Evolutionary conservation across 2,113 vertebrate species (phyloP).

Genomic region (Scatophagus argus): DNA sequence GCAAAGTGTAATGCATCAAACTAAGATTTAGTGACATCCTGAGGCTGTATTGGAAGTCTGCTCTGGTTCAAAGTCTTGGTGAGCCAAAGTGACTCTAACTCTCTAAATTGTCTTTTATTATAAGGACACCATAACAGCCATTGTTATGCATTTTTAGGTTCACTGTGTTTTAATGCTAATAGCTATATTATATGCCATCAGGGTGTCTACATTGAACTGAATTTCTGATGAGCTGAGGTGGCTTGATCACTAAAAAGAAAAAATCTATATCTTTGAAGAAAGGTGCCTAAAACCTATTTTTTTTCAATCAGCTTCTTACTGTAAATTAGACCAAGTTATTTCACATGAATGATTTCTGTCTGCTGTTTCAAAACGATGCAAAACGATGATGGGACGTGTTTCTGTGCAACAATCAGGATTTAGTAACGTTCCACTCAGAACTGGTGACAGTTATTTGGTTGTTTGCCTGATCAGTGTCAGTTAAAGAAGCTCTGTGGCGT

Average conservation of each 20-base stretch:
- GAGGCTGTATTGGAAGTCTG: neutral
- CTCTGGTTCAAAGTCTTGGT: conserved; percentile 40
- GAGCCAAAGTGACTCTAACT: conserved; percentile 40
- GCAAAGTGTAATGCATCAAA: conserved; percentile 38
- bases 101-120: conserved; percentile 45
- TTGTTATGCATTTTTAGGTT: neutral
- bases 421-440: neutral
- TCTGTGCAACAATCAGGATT: neutral
- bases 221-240: neutral
- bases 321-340: neutral
- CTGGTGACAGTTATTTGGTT: neutral
- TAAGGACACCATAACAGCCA: conserved; percentile 1
- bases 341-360: neutral
- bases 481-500: neutral
- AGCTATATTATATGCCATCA: neutral
- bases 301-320: neutral
- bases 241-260: neutral
- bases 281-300: neutral
- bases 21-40: conserved; percentile 45
- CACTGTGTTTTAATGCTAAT: conserved; percentile 13
- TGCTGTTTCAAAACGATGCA: too few relatives aligned
- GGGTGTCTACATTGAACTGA: conserved; percentile 8
- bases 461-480: neutral
- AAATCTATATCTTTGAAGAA: too few relatives aligned
- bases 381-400: neutral